Evolutionary conservation across 2,113 vertebrate genomes (phyloP).

Genomic region (Calypte anna): DNA sequence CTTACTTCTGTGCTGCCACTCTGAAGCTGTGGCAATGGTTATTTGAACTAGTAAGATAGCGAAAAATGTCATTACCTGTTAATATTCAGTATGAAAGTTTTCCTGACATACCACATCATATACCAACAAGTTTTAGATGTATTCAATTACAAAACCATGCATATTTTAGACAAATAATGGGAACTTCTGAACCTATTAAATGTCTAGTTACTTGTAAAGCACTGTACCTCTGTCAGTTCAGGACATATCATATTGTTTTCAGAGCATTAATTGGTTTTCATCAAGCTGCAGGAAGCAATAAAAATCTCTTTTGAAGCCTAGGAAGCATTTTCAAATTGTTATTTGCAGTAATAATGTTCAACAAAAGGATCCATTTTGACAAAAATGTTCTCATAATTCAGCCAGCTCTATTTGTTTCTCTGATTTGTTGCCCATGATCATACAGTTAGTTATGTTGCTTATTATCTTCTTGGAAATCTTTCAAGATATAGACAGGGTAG

Average conservation of each 20-base stretch:
- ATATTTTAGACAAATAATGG: neutral
- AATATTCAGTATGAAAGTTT: neutral
- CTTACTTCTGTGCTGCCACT: neutral
- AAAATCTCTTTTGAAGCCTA: neutral
- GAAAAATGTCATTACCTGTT: neutral
- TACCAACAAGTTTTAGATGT: neutral
- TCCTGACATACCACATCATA: neutral
- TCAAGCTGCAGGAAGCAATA: neutral
- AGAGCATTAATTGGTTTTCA: neutral
- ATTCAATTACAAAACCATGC: neutral
- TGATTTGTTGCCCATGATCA: neutral
- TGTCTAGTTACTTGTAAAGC: neutral
- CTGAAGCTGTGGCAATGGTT: neutral
- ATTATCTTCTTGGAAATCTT: neutral
- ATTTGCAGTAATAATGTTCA: neutral
- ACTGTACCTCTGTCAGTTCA: neutral
- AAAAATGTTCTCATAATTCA: neutral
- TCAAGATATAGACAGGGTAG: neutral
- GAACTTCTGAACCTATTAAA: neutral
- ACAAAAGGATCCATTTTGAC: neutral
- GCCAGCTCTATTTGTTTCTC: neutral
- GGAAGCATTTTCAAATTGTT: neutral
- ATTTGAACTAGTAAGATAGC: neutral
- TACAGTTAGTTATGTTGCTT: neutral
- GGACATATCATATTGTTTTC: neutral